Percentiles rank a stretch among this genome's conserved stretches.
Evolutionary conservation across 1,140 invertebrate genomes (phyloP).

Genomic region (Periplaneta americana): DNA sequence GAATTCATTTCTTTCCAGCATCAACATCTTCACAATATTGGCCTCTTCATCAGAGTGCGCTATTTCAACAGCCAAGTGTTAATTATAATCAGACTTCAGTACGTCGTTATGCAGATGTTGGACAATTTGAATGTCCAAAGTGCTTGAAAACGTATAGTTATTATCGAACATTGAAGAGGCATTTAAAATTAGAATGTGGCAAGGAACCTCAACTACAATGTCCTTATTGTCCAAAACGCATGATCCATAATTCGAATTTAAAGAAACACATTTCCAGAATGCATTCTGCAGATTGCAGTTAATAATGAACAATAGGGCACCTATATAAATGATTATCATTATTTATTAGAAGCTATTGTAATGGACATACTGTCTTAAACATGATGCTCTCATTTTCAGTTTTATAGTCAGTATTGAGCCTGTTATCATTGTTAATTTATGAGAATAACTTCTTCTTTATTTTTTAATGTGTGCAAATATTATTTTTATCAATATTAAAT

Average conservation of each 20-base stretch:
- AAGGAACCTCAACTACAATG: constrained; percentile 46
- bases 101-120: neutral
- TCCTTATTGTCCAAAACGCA: constrained; percentile 15
- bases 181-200: constrained; percentile 51
- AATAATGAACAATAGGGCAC: too few relatives aligned
- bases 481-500: too few relatives aligned
- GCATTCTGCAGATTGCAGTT: neutral
- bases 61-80: neutral
- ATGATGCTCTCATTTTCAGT: too few relatives aligned
- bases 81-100: neutral
- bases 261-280: neutral
- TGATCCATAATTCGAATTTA: constrained; percentile 17
- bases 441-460: too few relatives aligned
- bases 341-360: too few relatives aligned
- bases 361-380: too few relatives aligned
- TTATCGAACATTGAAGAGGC: constrained; percentile 35
- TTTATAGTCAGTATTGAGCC: too few relatives aligned
- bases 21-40: neutral
- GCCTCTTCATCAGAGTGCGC: neutral
- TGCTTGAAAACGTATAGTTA: constrained; percentile 5
- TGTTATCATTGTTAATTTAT: too few relatives aligned
- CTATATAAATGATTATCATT: too few relatives aligned
- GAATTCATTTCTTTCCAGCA: neutral
- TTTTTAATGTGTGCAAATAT: too few relatives aligned
- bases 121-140: constrained; percentile 26